Percentiles rank a stretch among this genome's conserved stretches.
These are phyloP conservation scores for Rafetus swinhoei DNA, from an alignment of 2,113 vertebrate species.

Conservation along the genomic window DNA sequence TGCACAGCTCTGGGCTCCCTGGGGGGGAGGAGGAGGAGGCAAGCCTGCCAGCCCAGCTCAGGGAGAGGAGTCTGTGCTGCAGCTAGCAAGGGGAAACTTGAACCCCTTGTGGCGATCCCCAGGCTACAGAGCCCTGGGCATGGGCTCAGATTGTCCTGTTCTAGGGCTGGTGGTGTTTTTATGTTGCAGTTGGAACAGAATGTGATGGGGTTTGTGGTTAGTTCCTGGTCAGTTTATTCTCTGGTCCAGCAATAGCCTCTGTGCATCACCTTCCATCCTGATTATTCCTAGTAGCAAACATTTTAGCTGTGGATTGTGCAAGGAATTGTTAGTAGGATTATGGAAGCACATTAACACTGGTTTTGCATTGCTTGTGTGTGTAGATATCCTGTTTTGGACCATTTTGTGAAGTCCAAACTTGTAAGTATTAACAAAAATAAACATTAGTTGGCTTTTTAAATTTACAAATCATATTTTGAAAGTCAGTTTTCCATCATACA, in stretches of 20 bases:
- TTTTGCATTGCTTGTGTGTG: background rate
- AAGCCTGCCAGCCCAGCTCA: too few species aligned
- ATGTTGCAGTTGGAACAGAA: background rate
- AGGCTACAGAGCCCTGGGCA: too few species aligned
- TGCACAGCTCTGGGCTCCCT: too few species aligned
- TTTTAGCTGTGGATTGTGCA: background rate
- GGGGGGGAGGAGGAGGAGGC: too few species aligned
- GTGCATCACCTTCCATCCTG: background rate
- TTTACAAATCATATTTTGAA: background rate
- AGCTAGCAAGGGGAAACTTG: too few species aligned
- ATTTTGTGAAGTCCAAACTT: background rate
- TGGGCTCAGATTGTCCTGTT: too few species aligned
- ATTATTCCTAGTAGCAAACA: background rate
- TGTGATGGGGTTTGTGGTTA: background rate
- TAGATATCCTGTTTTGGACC: background rate
- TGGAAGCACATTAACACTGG: background rate
- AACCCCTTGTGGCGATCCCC: too few species aligned
- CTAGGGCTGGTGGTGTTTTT: background rate
- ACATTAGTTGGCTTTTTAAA: background rate
- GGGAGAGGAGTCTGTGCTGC: too few species aligned
- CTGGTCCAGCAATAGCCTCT: background rate
- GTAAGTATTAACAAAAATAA: background rate
- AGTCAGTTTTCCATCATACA: slow-evolving; percentile 1
- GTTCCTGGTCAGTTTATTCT: background rate
- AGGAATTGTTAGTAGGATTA: background rate